Evolutionary conservation across 1,140 invertebrate species (phyloP).

Genomic region (Lordiphosa stackelbergi): DNA sequence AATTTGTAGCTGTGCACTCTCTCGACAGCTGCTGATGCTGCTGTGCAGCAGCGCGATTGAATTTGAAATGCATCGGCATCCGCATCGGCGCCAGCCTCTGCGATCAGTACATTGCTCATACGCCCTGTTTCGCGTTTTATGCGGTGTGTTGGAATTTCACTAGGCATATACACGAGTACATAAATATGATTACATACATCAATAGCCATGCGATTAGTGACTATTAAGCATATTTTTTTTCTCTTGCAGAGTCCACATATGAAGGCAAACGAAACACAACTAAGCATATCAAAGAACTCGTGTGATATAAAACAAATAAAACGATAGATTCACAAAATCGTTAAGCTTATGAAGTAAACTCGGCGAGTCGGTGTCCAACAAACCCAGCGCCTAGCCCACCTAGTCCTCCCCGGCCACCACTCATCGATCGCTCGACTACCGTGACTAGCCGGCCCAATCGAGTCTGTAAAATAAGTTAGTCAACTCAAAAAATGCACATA

Average conservation of each 20-base stretch:
- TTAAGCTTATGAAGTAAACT: background rate
- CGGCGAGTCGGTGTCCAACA: background rate
- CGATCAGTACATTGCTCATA: slow-evolving; percentile 33
- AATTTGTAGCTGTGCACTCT: slow-evolving; percentile 50
- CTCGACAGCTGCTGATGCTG: slow-evolving; percentile 39
- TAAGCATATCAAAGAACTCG: slow-evolving; percentile 41
- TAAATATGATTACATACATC: slow-evolving; percentile 10
- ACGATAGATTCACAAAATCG: slow-evolving; percentile 4
- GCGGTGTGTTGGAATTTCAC: background rate
- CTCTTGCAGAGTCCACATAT: slow-evolving; percentile 48
- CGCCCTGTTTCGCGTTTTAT: slow-evolving; percentile 9
- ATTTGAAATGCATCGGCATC: slow-evolving; percentile 25
- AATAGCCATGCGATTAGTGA: slow-evolving; percentile 5
- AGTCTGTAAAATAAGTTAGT: slow-evolving; percentile 62
- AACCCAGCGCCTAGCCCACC: slow-evolving; percentile 3
- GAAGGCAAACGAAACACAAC: slow-evolving; percentile 6
- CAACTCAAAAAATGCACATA: slow-evolving; percentile 74
- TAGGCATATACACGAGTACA: background rate
- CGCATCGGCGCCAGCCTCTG: slow-evolving; percentile 10
- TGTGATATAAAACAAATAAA: slow-evolving; percentile 27
- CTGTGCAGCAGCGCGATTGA: slow-evolving; percentile 25
- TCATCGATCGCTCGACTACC: slow-evolving; percentile 13
- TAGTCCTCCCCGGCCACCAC: background rate
- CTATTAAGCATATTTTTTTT: slow-evolving; percentile 25
- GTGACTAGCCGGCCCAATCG: slow-evolving; percentile 53